These are phyloP conservation scores for Cepaea hortensis DNA, from an alignment of 2,888 invertebrate genomes.

Conservation along the genomic window DNA sequence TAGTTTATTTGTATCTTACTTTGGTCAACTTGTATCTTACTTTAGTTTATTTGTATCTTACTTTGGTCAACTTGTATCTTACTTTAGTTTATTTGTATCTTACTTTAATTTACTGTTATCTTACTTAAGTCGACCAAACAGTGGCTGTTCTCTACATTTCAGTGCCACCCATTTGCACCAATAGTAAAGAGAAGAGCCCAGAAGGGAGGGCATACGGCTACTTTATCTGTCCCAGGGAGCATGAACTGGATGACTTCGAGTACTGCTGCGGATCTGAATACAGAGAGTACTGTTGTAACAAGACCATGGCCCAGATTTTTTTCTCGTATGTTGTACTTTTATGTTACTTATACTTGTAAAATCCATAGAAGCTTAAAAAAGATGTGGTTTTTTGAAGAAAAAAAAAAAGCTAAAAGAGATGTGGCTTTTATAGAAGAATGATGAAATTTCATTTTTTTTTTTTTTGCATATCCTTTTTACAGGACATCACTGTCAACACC, in stretches of 20 bases:
- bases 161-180: conserved; percentile 54
- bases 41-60: no score
- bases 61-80: no score
- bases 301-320: conserved; percentile 35
- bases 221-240: conserved; percentile 52
- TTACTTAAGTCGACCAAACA: no score
- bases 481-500: no score
- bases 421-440: no score
- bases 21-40: no score
- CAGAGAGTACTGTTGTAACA: conserved; percentile 52
- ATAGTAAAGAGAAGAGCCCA: conserved; percentile 42
- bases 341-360: neutral
- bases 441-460: no score
- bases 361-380: neutral
- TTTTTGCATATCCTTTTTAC: no score
- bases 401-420: neutral
- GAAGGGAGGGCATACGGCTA: conserved; percentile 51
- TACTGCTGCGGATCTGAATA: conserved; percentile 51
- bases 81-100: no score
- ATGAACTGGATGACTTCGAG: conserved; percentile 44
- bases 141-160: no score
- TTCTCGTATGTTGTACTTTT: conserved; percentile 24
- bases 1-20: no score
- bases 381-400: neutral
- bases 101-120: no score